Conservation (phyloP, 2,888 invertebrate genomes). For the Odontocolon sp. region DNA sequence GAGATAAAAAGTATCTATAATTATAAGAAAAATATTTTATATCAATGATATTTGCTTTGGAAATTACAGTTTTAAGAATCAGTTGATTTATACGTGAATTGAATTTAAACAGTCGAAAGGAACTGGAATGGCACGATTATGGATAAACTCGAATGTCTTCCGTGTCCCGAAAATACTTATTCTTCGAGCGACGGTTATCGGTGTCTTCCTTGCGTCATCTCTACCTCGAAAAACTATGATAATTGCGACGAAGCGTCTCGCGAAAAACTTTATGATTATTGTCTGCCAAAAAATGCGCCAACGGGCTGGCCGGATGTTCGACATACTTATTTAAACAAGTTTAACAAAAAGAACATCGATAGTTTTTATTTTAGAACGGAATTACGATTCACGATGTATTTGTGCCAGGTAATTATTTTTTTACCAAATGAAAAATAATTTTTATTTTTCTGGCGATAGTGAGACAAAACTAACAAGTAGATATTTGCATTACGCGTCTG, state of each 20-base stretch:
- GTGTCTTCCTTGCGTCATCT: conserved; percentile 79
- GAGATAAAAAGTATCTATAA: conserved; percentile 74
- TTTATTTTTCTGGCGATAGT: no score
- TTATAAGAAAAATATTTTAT: conserved; percentile 9
- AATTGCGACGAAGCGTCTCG: conserved; percentile 75
- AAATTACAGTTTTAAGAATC: conserved; percentile 7
- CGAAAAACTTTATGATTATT: conserved; percentile 75
- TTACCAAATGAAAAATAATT: no score
- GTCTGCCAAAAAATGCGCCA: conserved; percentile 73
- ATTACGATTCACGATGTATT: conserved; percentile 77
- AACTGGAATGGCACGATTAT: conserved; percentile 76
- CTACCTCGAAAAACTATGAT: conserved; percentile 59
- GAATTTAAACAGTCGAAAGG: conserved; percentile 77
- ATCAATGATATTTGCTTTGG: not conserved
- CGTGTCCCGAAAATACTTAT: conserved; percentile 79
- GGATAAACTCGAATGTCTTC: conserved; percentile 76
- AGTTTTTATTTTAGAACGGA: conserved; percentile 80
- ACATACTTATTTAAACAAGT: conserved; percentile 76
- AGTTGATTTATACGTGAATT: conserved; percentile 30
- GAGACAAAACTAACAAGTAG: no score
- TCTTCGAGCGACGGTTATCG: conserved; percentile 77
- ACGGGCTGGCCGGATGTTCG: conserved; percentile 76
- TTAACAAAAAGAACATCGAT: conserved; percentile 72
- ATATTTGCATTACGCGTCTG: no score
- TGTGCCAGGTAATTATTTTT: conserved; percentile 79